Evolutionary conservation across 2,797 vertebrate genomes (phyloP).

Genomic region (Acomys russatus): DNA sequence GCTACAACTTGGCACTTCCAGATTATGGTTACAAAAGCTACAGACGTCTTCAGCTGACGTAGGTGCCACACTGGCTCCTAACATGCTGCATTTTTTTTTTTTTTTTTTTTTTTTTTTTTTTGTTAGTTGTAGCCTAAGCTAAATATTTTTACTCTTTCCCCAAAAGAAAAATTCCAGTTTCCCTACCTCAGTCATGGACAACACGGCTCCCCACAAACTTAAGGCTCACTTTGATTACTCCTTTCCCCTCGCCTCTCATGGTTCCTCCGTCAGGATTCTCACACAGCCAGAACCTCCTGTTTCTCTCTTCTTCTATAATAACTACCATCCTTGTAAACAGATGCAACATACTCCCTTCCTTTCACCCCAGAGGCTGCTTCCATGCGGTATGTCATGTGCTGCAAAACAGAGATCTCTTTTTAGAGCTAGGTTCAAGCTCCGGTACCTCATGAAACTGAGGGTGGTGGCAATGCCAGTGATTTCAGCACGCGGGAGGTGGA

Average conservation of each 20-base stretch:
- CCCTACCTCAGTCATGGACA: not conserved
- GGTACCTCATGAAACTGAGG: not conserved
- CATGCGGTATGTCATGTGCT: rapidly evolving
- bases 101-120: not conserved
- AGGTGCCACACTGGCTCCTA: not conserved
- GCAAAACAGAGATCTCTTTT: not conserved
- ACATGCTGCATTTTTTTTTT: not conserved
- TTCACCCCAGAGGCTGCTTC: not conserved
- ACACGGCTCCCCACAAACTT: not conserved
- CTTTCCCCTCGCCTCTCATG: not conserved
- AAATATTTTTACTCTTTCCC: not conserved
- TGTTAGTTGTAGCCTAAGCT: not conserved
- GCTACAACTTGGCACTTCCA: not conserved
- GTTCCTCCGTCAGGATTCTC: not conserved
- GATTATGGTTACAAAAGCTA: not conserved
- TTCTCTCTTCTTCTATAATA: not conserved
- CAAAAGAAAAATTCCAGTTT: not conserved
- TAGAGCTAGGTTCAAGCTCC: not conserved
- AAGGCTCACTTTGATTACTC: not conserved
- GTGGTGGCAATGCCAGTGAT: not conserved
- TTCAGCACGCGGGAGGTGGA: not conserved
- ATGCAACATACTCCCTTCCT: not conserved
- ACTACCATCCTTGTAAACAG: not conserved
- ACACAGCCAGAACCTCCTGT: not conserved
- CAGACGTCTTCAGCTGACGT: not conserved